Evolutionary conservation across 2,888 invertebrate species (phyloP), one percentile per base, ranked within the genome.

Genomic region (Drosophila trichaetosa): DNA sequence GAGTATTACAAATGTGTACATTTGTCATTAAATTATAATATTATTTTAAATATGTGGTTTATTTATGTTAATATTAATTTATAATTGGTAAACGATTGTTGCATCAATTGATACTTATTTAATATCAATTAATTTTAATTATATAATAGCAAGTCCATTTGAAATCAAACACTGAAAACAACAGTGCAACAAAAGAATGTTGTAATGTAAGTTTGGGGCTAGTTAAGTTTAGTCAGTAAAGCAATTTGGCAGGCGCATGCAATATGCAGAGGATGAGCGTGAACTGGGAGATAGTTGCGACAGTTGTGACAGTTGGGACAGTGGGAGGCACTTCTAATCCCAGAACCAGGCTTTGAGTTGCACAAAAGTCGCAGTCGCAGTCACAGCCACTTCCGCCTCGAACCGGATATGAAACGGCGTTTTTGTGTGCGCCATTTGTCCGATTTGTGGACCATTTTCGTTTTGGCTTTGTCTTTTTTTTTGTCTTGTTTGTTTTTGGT

Each of bases 361-460:
- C 80, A 73, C 60, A 72, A 66, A 76, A 79, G 81, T 79, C 76
- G 66, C 71, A 79, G 81, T 79, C 76, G 66, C 71, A 53, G 68
- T 61, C 80, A 62, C 74, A 75, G 79, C 72, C 84, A 84, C 87
- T 76, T 84, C 84, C 84, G 87, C 59, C 66, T 66, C 61, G 82
- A 73, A 78, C 77, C 83, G 85, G 85, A 86, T 86, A 86, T 86
- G 85, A 86, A 89, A 78, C 72, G 76, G 74, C 80, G 79, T 79
- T 84, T 81, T 78, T 83, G 79, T 79, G 76, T 73, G 80, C 78
- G 69, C 73, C 83, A 83, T 84, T 89, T 86, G 89, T 84, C 89
- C 89, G 89, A 89, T 89, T 89, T 85, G 90, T 84, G 90, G 72
- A 76, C 67, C 73, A 87, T 79, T 89, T 89, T 86, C 69, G 70